Conservation (phyloP, 2,113 vertebrate genomes). For the Nesoenas mayeri region DNA sequence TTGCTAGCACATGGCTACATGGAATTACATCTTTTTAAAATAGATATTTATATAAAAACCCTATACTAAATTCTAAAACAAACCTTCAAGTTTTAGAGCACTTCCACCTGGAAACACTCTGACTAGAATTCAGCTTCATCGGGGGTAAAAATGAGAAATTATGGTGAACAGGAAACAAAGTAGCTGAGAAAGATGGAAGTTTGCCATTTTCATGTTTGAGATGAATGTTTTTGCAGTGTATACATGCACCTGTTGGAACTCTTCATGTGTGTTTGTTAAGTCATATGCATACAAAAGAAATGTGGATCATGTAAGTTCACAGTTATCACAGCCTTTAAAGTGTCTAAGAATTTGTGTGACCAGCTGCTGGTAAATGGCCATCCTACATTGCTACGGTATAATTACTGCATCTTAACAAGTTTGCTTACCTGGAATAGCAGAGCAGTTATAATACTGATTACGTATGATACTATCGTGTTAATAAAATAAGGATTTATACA, state of each 20-base stretch:
- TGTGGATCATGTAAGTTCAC: constrained; percentile 74
- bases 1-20: constrained; percentile 77
- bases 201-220: constrained; percentile 61
- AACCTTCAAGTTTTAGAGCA: constrained; percentile 50
- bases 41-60: constrained; percentile 10
- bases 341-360: constrained; percentile 72
- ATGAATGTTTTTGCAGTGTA: constrained; percentile 66
- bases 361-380: constrained; percentile 44
- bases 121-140: constrained; percentile 46
- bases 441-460: constrained; percentile 86
- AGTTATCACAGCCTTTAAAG: constrained; percentile 80
- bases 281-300: constrained; percentile 64
- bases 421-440: constrained; percentile 82
- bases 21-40: constrained; percentile 58
- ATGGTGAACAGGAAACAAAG: constrained; percentile 66
- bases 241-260: constrained; percentile 46
- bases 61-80: constrained; percentile 49
- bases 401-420: constrained; percentile 73
- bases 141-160: constrained; percentile 56
- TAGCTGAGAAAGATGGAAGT: constrained; percentile 62
- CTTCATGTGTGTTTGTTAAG: constrained; percentile 37
- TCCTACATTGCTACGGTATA: constrained; percentile 66
- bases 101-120: constrained; percentile 40
- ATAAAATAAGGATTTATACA: constrained; percentile 94
- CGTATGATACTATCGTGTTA: constrained; percentile 77